Base-by-base conservation (phyloP, 64 coral and sea anemone species). In the Montipora efflorescens region DNA sequence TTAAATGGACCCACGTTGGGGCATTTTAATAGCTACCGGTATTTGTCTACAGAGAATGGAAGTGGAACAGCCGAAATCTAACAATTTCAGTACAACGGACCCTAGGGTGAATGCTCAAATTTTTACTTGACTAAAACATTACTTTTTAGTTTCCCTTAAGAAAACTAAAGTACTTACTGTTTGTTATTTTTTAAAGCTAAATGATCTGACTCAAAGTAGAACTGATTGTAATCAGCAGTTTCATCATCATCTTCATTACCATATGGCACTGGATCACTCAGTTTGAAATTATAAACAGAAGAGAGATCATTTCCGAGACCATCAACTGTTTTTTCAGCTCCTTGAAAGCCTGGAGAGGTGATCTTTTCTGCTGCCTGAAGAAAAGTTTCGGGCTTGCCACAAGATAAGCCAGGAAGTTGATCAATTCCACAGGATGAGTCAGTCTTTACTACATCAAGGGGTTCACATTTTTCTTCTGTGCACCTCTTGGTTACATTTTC, bases 141-240 rank as follows among this genome's bases (percentile, higher is more conserved):
- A 36, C 36, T 36, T 6, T 11, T 57, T 0, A 57, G 7, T 57
- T 57, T 8, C 6, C 11, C 6, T 57, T 57, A 8, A 57, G 11
- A 57, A 57, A 8, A 8, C 11, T 11, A 57, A 57, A 43, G 4
- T 77, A 99, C 98, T 96, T 93, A 99, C 98, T 99, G 92, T 67
- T 91, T 81, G 81, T 99, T 99, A 13, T 92, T 95, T 79, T 99
- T 96, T 4, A 99, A 48, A 22, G 98, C 98, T n/a, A 99, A 58
- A 23, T 95, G 91, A 77, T 99, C 98, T 12, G 98, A 99, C 79
- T 99, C 98, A 95, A 99, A 99, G 57, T 96, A 99, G 50, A 96
- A 99, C 11, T 90, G 89, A 74, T 96, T 92, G 57, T 87, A 96
- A 46, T 77, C 21, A 77, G 92, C 98, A 53, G 45, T 61, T 44